Evolutionary conservation across 2,113 vertebrate species (phyloP).

Genomic region (Condylura cristata): DNA sequence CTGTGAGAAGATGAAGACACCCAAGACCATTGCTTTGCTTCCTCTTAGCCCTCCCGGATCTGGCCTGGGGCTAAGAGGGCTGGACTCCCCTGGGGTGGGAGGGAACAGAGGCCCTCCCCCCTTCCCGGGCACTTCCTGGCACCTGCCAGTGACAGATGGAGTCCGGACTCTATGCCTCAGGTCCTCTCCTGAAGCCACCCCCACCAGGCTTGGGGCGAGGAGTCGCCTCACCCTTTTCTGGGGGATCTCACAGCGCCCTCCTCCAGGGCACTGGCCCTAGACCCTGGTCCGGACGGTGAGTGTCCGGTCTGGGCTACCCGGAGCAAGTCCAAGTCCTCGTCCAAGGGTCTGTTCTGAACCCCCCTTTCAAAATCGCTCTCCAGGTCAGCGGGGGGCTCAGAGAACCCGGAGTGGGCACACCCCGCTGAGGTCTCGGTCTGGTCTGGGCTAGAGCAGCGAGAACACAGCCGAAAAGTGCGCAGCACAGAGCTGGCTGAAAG

Average conservation of each 20-base stretch:
- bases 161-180: background rate
- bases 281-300: background rate
- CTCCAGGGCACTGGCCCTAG: background rate
- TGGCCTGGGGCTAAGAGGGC: no score
- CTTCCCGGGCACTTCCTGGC: background rate
- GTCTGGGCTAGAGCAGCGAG: no score
- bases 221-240: no score
- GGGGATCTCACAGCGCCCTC: no score
- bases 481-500: constrained; percentile 19
- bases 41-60: no score
- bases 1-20: background rate
- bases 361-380: background rate
- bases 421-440: no score
- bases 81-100: background rate
- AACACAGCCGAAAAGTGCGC: background rate
- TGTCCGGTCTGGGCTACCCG: background rate
- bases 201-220: no score
- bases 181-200: background rate
- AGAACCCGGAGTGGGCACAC: background rate
- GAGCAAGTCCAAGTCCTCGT: background rate
- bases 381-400: background rate
- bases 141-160: background rate
- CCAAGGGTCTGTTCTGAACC: background rate
- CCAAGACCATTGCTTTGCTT: background rate
- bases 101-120: background rate